A percentile compares a stretch with the other conserved stretches of the same genome.
Evolutionary conservation across 2,113 vertebrate species (phyloP).

Genomic region (Gymnobelideus leadbeateri): DNA sequence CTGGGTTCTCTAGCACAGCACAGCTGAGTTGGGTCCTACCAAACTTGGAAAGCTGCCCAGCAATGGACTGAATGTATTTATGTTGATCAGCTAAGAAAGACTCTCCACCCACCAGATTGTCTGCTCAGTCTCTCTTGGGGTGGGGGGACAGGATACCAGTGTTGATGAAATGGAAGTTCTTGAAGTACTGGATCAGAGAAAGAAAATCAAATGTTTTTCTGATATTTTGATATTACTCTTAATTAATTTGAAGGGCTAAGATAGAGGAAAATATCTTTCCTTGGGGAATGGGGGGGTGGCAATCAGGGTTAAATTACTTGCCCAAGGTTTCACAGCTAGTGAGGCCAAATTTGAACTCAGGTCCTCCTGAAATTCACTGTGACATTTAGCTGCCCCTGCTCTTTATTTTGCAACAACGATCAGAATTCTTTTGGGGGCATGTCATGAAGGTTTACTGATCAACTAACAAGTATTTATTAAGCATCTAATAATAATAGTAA

Average conservation of each 20-base stretch:
- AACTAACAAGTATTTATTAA: not conserved
- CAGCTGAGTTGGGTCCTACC: not conserved
- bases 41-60: not conserved
- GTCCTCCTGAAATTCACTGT: not conserved
- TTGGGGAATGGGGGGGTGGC: no score
- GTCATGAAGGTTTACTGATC: not conserved
- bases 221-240: not conserved
- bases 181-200: not conserved
- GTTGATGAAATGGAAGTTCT: not conserved
- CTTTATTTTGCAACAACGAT: not conserved
- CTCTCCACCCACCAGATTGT: not conserved
- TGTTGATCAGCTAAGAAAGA: not conserved
- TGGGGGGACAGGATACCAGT: not conserved
- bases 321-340: no score
- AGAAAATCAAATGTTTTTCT: not conserved
- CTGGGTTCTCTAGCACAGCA: not conserved
- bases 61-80: not conserved
- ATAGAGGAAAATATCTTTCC: not conserved
- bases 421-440: not conserved
- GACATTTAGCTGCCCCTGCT: not conserved
- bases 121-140: not conserved
- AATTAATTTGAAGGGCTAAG: not conserved
- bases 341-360: not conserved
- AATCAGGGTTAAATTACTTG: not conserved
- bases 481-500: not conserved